Evolutionary conservation across 2,113 vertebrate genomes (phyloP).

Genomic region (Dermatemys mawii): DNA sequence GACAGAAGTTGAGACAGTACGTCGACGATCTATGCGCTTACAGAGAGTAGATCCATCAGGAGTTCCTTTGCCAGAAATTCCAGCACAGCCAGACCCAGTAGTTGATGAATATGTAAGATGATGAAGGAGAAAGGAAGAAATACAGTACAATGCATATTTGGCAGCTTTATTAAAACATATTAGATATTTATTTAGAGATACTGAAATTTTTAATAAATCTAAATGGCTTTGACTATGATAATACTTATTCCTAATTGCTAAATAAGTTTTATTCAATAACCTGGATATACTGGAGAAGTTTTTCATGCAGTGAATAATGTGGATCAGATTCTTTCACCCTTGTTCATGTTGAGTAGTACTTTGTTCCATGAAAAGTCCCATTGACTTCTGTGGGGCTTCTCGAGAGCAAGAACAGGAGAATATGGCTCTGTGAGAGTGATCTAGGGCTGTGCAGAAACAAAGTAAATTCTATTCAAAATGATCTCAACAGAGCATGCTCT

Average conservation of each 20-base stretch:
- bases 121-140: background rate
- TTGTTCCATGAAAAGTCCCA: background rate
- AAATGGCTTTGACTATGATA: accelerated
- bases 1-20: conserved; percentile 37
- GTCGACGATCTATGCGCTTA: conserved; percentile 78
- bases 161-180: accelerated
- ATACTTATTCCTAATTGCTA: accelerated
- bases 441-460: background rate
- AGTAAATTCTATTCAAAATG: background rate
- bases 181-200: background rate
- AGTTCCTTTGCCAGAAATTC: accelerated
- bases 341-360: accelerated
- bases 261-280: background rate
- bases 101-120: conserved; percentile 70
- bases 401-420: background rate
- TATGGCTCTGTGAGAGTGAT: background rate
- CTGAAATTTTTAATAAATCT: background rate
- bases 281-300: accelerated
- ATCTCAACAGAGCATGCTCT: background rate
- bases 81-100: background rate
- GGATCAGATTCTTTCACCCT: background rate
- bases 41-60: conserved; percentile 54
- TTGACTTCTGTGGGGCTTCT: background rate
- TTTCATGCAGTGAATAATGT: accelerated
- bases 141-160: accelerated